phyloP scores from a whole-genome alignment of 2,888 invertebrate species.

The Colletes collaris region DNA sequence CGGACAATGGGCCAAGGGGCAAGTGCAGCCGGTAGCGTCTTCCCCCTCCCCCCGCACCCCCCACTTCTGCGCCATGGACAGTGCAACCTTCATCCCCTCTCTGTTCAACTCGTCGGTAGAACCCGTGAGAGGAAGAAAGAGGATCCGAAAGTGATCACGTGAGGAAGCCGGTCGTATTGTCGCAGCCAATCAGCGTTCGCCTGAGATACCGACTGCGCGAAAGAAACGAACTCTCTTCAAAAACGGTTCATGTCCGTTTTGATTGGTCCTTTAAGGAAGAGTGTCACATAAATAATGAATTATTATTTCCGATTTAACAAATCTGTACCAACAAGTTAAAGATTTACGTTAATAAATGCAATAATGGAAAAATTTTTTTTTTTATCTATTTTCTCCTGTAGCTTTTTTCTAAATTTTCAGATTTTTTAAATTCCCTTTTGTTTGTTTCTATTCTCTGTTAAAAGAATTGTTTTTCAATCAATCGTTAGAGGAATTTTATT shows the following conservation, averaged over 20 bases:
- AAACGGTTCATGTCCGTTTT: slow-evolving; percentile 13
- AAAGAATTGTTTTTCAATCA: no score
- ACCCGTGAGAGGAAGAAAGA: slow-evolving; percentile 44
- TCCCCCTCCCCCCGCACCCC: slow-evolving; percentile 13
- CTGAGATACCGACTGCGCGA: slow-evolving; percentile 69
- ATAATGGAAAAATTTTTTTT: no score
- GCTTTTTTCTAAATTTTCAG: no score
- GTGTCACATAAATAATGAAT: no score
- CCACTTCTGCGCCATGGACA: slow-evolving; percentile 14
- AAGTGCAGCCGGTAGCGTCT: slow-evolving; percentile 77
- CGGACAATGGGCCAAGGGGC: slow-evolving; percentile 77
- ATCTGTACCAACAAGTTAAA: no score
- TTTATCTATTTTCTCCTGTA: no score
- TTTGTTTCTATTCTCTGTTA: no score
- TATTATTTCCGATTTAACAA: no score
- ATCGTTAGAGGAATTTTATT: no score
- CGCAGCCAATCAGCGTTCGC: slow-evolving; percentile 66
- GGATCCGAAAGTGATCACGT: slow-evolving; percentile 69
- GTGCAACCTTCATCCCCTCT: slow-evolving; percentile 47
- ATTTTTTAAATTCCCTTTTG: no score
- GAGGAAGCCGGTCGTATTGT: slow-evolving; percentile 71
- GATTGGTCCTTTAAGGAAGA: no score
- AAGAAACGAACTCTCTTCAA: slow-evolving; percentile 53
- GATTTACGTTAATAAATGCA: no score
- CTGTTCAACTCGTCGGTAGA: slow-evolving; percentile 15